Base-by-base conservation (phyloP, 2,888 invertebrate genomes). In the Ochropleura plecta region DNA sequence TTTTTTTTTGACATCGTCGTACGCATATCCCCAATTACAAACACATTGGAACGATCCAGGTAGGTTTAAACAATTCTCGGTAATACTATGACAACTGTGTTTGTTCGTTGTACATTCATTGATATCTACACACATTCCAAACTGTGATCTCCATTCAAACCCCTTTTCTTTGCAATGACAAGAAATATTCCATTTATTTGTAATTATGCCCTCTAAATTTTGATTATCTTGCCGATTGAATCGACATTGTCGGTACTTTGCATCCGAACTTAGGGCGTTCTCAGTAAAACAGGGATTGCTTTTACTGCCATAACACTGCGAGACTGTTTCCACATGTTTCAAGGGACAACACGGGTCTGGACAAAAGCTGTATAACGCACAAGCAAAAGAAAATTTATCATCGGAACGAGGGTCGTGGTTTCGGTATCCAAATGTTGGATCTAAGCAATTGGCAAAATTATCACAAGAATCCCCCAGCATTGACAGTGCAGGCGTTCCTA, bases 331-430 rank as follows among this genome's bases (percentile, higher is more conserved):
- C 16, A 97, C 88, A 86, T 96, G 95, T 85, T 95, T 97, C 74
- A 94, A 87, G 30, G 97, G 96, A 87, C 97, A 97, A 86, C 97
- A 97, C 10, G 97, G 97, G 90, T 97, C 97, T 10, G 97, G 97
- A 90, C 97, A 97, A 92, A 97, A 97, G 88, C 97, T 97, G 87
- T 97, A 97, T 79, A 94, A 88, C 14, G 97, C 97, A 90, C 97
- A 98, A 63, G 93, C 94, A 90, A 97, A 97, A 3, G 97, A 94
- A 65, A 91, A 85, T 64, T 90, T 90, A 86, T 97, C 97, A 78
- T 97, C 92, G 1, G 97, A 97, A 79, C 97, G 93, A n/a, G 95
- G 94, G 89, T 97, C 97, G 40, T 86, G 85, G 86, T 97, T 97
- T 72, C 92, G 92, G 2, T 90, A 82, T 0, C 96, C 95, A 76